Percentiles rank a stretch among this genome's conserved stretches.
phyloP scores from a whole-genome alignment of 1,140 invertebrate species.

The Conus ventricosus region DNA sequence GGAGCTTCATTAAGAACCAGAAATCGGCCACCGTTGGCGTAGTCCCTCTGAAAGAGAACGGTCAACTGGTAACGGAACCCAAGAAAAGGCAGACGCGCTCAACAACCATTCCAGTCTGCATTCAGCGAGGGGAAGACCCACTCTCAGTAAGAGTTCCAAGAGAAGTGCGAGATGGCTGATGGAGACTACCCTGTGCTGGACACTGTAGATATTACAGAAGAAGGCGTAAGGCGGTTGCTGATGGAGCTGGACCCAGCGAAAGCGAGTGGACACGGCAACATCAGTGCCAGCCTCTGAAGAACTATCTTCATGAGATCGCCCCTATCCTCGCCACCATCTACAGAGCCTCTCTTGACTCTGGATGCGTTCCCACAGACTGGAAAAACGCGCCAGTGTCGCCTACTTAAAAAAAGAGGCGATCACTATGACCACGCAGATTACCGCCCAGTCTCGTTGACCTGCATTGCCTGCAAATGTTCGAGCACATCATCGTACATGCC shows the following conservation, averaged over 20 bases:
- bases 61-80: background rate
- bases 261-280: constrained; percentile 35
- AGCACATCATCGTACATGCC: constrained; percentile 32
- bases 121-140: too few species aligned
- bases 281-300: constrained; percentile 32
- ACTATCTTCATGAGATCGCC: constrained; percentile 33
- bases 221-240: constrained; percentile 26
- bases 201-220: background rate
- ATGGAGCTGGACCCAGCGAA: constrained; percentile 23
- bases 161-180: too few species aligned
- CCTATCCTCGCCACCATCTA: constrained; percentile 28
- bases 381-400: too few species aligned
- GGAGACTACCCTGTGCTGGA: too few species aligned
- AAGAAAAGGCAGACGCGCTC: background rate
- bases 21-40: background rate
- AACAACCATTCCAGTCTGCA: background rate
- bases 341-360: background rate
- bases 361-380: too few species aligned
- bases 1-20: too few species aligned
- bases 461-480: constrained; percentile 33
- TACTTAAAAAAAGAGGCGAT: constrained; percentile 29
- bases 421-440: constrained; percentile 34
- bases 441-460: constrained; percentile 42
- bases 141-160: too few species aligned
- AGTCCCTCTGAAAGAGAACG: background rate